A percentile compares a stretch with the other conserved stretches of the same genome.
phyloP scores from a whole-genome alignment of 2,888 invertebrate genomes.

The Fragum whitleyi region DNA sequence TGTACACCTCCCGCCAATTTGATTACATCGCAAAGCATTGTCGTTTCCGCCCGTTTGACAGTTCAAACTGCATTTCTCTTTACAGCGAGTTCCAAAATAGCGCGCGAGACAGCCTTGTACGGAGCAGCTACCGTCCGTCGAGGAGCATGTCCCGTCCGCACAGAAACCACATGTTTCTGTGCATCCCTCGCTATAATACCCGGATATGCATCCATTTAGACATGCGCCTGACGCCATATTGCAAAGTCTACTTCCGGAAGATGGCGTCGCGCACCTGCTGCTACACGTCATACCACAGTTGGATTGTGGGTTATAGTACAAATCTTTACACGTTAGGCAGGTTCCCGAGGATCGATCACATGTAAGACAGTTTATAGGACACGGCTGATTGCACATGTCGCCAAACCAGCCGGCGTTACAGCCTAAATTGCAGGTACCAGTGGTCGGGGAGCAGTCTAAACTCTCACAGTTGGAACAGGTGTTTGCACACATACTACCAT shows the following conservation, averaged over 20 bases:
- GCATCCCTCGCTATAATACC: constrained; percentile 41
- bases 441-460: constrained; percentile 26
- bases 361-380: constrained; percentile 22
- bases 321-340: constrained; percentile 29
- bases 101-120: constrained; percentile 18
- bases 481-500: constrained; percentile 38
- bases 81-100: constrained; percentile 35
- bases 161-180: constrained; percentile 43
- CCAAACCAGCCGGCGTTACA: constrained; percentile 35
- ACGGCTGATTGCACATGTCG: constrained; percentile 10
- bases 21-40: constrained; percentile 26
- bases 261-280: constrained; percentile 25
- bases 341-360: constrained; percentile 36
- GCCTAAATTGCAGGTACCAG: constrained; percentile 36
- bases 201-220: constrained; percentile 32
- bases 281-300: constrained; percentile 41
- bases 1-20: constrained; percentile 32
- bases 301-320: constrained; percentile 27
- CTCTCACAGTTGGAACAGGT: constrained; percentile 41
- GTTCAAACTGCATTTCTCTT: constrained; percentile 7
- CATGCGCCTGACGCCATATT: constrained; percentile 33
- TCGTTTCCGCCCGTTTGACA: constrained; percentile 1
- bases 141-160: constrained; percentile 22
- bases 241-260: constrained; percentile 21
- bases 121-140: constrained; percentile 25